Evolutionary conservation across 2,888 invertebrate species (phyloP).

Genomic region (Lasius fuliginosus): DNA sequence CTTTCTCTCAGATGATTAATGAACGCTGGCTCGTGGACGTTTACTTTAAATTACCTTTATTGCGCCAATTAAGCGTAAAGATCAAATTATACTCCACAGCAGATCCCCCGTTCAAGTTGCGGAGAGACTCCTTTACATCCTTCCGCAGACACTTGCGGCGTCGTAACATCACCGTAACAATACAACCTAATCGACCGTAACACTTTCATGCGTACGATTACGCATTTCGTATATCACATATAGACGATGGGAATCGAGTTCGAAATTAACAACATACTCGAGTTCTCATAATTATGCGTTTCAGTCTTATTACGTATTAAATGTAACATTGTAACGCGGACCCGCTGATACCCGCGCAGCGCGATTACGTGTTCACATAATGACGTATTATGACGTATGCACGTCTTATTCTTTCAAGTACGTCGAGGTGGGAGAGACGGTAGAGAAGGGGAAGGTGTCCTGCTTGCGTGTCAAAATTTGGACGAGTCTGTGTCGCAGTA

Average conservation of each 20-base stretch:
- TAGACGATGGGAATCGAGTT: background rate
- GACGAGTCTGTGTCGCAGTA: background rate
- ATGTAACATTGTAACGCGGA: no score
- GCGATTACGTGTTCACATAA: background rate
- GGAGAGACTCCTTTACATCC: constrained; percentile 5
- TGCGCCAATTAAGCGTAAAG: constrained; percentile 27
- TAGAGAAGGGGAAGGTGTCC: no score
- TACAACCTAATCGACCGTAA: constrained; percentile 23
- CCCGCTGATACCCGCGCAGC: background rate
- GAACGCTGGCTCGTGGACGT: constrained; percentile 6
- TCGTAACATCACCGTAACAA: background rate
- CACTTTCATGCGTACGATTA: background rate
- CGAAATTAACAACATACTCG: background rate
- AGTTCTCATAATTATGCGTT: no score
- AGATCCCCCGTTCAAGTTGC: constrained; percentile 13
- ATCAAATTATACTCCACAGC: constrained; percentile 18
- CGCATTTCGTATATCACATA: background rate
- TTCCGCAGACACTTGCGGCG: constrained; percentile 5
- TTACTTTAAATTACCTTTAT: constrained; percentile 27
- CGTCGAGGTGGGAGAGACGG: no score
- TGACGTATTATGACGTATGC: background rate
- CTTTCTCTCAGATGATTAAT: constrained; percentile 21
- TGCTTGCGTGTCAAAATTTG: background rate
- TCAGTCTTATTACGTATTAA: no score
- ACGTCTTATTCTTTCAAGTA: no score